phyloP scores from a whole-genome alignment of 2,797 vertebrate species.

The Hemibagrus guttatus region DNA sequence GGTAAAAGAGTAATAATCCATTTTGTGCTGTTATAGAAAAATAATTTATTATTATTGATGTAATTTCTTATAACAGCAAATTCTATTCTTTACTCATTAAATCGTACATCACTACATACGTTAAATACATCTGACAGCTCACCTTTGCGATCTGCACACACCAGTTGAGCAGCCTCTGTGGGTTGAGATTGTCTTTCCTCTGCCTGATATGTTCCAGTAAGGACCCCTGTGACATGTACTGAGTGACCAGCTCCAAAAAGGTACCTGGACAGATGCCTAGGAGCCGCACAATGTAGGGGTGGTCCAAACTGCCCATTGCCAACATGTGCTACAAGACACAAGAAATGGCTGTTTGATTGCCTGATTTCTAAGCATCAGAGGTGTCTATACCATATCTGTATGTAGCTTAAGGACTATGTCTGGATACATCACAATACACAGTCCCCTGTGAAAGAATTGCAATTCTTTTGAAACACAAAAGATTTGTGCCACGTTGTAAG shows the following conservation, averaged over 20 bases:
- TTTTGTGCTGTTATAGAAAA: background rate
- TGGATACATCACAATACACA: background rate
- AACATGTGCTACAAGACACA: conserved; percentile 84
- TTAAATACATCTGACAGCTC: conserved; percentile 23
- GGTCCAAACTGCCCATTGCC: conserved; percentile 87
- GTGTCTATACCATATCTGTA: background rate
- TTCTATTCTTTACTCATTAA: background rate
- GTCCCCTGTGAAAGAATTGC: background rate
- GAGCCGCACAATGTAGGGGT: conserved; percentile 84
- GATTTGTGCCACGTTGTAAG: background rate
- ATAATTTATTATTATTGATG: background rate
- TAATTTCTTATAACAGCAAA: background rate
- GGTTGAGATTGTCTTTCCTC: conserved; percentile 76
- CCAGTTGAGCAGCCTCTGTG: conserved; percentile 95
- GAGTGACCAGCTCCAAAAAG: conserved; percentile 87
- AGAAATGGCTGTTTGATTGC: background rate
- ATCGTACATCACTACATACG: background rate
- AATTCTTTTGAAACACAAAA: background rate
- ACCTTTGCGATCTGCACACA: conserved; percentile 98
- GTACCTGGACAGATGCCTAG: conserved; percentile 88
- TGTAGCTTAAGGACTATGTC: background rate
- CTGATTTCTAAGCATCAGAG: background rate
- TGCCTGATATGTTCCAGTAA: conserved; percentile 86
- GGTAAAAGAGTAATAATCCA: background rate
- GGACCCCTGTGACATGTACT: conserved; percentile 84